phyloP scores from a whole-genome alignment of 1,140 invertebrate genomes.

The Drosophila watanabei region DNA sequence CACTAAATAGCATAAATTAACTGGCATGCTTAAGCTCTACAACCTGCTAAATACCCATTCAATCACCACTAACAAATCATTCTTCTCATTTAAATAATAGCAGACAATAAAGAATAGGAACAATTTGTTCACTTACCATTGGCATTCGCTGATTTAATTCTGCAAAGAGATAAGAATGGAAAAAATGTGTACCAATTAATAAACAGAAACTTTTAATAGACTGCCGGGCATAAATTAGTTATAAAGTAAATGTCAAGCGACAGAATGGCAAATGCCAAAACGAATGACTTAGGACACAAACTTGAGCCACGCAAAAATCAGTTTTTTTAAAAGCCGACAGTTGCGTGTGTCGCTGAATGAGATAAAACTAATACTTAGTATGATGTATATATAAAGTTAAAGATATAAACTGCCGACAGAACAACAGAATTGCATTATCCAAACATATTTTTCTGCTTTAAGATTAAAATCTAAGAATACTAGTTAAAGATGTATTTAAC shows the following conservation, averaged over 20 bases:
- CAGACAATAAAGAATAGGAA: slow-evolving; percentile 20
- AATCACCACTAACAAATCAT: slow-evolving; percentile 30
- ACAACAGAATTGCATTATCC: slow-evolving; percentile 38
- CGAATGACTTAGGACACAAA: slow-evolving; percentile 82
- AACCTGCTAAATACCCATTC: slow-evolving; percentile 35
- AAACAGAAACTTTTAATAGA: slow-evolving; percentile 54
- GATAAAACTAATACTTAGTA: slow-evolving; percentile 15
- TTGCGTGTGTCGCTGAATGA: slow-evolving; percentile 28
- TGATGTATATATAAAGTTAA: not conserved
- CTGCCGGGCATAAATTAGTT: slow-evolving; percentile 62
- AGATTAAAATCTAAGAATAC: slow-evolving; percentile 1
- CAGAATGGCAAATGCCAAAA: slow-evolving; percentile 69
- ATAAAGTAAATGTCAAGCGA: slow-evolving; percentile 65
- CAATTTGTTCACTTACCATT: slow-evolving; percentile 78
- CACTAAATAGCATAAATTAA: not conserved
- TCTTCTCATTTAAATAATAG: slow-evolving; percentile 26
- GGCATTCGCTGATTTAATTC: slow-evolving; percentile 85
- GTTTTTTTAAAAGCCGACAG: no score
- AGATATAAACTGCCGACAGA: slow-evolving; percentile 9
- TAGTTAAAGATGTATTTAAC: not conserved
- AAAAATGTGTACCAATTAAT: slow-evolving; percentile 72
- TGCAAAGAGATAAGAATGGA: slow-evolving; percentile 69
- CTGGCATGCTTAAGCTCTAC: not conserved
- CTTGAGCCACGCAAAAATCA: slow-evolving; percentile 44
- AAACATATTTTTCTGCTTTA: slow-evolving; percentile 9